Percentiles rank a stretch among this genome's conserved stretches.
These are phyloP conservation scores for Stichodactyla mertensii DNA, from an alignment of 64 coral and sea anemone genomes.

Conservation along the genomic window DNA sequence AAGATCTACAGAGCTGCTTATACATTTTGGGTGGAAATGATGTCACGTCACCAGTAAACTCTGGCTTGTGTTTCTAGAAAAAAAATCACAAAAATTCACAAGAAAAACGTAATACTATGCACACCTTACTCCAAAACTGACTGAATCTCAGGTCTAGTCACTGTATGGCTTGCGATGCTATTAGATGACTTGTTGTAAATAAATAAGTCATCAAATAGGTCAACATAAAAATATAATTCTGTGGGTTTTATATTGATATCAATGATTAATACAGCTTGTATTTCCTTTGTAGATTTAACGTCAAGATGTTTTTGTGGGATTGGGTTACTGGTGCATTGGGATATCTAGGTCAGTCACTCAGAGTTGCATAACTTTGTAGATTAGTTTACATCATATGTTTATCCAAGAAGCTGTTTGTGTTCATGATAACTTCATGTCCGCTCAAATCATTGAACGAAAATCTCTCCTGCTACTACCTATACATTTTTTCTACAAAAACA, in stretches of 20 bases:
- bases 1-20: neutral
- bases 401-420: neutral
- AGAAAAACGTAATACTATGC: neutral
- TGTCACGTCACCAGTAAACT: conserved; percentile 3
- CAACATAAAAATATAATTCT: neutral
- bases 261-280: neutral
- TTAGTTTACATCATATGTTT: neutral
- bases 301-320: conserved; percentile 95
- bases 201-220: neutral
- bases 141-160: neutral
- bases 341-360: conserved; percentile 73
- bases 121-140: neutral
- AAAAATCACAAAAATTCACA: neutral
- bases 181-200: neutral
- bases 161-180: neutral
- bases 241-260: neutral
- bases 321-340: conserved; percentile 80
- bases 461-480: no score
- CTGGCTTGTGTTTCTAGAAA: neutral
- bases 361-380: neutral
- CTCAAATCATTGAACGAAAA: neutral
- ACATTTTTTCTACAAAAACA: neutral
- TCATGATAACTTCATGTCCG: neutral
- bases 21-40: neutral
- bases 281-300: conserved; percentile 55